Evolutionary conservation across 2,113 vertebrate genomes (phyloP).

Genomic region (Coptodon bakossiorum): DNA sequence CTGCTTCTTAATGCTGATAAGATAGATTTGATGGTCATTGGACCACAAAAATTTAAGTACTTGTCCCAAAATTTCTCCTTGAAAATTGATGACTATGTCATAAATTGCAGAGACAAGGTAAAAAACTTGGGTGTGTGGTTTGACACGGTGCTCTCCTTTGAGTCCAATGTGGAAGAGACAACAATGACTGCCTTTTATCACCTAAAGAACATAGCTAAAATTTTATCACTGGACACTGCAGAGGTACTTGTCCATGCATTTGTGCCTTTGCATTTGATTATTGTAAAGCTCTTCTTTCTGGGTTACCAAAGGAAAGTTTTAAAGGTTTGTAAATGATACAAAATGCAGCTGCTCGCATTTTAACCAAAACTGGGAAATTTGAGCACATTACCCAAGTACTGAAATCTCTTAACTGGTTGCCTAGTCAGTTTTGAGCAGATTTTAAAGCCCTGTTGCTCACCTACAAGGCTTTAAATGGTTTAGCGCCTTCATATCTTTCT

Average conservation of each 20-base stretch:
- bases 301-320: not conserved
- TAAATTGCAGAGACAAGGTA: not conserved
- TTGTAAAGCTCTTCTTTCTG: not conserved
- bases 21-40: not conserved
- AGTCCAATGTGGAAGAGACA: not conserved
- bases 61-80: not conserved
- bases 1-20: not conserved
- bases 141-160: not conserved
- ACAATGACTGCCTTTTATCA: not conserved
- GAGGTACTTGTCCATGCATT: not conserved
- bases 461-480: not conserved
- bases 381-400: accelerated
- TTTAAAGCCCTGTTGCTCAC: not conserved
- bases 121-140: not conserved
- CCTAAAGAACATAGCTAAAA: not conserved
- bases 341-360: not conserved
- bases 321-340: not conserved
- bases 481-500: not conserved
- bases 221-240: not conserved
- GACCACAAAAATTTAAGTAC: not conserved
- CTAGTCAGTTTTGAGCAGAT: not conserved
- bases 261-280: not conserved
- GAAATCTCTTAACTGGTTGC: not conserved
- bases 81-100: not conserved
- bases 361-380: not conserved